phyloP scores from a whole-genome alignment of 2,797 vertebrate species.

The Delichon dasypus region DNA sequence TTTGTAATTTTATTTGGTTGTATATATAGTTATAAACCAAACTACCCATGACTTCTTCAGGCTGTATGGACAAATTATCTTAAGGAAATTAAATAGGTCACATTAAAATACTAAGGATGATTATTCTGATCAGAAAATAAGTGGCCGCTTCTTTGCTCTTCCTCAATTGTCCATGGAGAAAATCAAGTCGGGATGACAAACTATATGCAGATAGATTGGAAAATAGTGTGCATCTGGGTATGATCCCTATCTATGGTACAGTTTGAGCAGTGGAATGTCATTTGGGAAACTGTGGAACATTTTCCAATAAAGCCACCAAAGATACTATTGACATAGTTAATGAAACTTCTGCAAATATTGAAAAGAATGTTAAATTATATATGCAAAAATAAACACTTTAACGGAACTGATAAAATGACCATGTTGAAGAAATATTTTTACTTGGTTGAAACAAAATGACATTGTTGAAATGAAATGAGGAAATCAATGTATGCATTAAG shows the following conservation, averaged over 20 bases:
- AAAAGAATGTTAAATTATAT: not conserved
- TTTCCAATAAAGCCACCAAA: not conserved
- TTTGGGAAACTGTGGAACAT: not conserved
- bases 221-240: not conserved
- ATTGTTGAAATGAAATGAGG: not conserved
- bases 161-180: not conserved
- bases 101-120: not conserved
- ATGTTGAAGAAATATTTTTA: not conserved
- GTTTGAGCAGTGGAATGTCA: not conserved
- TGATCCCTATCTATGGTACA: not conserved
- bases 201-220: not conserved
- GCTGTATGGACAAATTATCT: not conserved
- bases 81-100: not conserved
- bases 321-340: not conserved
- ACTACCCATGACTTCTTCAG: not conserved
- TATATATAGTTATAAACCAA: not conserved
- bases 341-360: not conserved
- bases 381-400: not conserved
- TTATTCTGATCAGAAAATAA: not conserved
- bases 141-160: not conserved
- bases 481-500: not conserved
- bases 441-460: not conserved
- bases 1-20: not conserved
- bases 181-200: not conserved
- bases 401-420: not conserved